Conservation (phyloP, 2,888 invertebrate genomes). For the Rhabditophanes sp. region DNA sequence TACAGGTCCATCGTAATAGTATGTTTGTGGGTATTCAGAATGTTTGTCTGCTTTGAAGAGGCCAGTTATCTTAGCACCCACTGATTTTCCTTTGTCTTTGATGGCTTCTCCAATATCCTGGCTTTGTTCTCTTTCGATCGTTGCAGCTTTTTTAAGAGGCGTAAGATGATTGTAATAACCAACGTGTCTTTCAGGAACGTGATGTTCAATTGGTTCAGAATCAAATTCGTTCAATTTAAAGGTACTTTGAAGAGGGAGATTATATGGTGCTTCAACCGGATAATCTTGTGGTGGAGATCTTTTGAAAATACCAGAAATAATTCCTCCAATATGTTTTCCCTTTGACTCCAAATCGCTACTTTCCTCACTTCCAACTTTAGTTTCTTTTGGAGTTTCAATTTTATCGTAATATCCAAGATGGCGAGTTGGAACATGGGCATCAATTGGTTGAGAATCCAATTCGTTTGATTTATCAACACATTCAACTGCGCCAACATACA, state of each 20-base stretch:
- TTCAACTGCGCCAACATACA: too few species aligned
- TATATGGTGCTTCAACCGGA: conserved; percentile 11
- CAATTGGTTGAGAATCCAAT: conserved; percentile 7
- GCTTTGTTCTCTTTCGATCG: conserved; percentile 15
- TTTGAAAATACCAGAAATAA: conserved; percentile 9
- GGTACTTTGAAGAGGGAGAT: conserved; percentile 10
- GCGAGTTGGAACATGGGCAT: conserved; percentile 10
- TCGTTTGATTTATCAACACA: conserved; percentile 1
- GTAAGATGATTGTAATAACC: conserved; percentile 8
- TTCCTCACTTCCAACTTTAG: neutral
- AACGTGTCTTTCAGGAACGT: conserved; percentile 11
- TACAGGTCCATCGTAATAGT: conserved; percentile 15
- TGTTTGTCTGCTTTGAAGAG: conserved; percentile 17
- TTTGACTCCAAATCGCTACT: too few species aligned
- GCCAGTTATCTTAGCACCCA: conserved; percentile 9
- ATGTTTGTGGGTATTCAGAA: conserved; percentile 15
- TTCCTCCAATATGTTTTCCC: conserved; percentile 9
- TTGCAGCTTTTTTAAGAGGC: neutral
- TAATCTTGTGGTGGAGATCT: conserved; percentile 12
- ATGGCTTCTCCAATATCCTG: conserved; percentile 9
- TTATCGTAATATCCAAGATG: conserved; percentile 11
- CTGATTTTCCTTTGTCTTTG: conserved; percentile 6
- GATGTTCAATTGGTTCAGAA: conserved; percentile 10
- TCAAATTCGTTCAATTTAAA: conserved; percentile 10
- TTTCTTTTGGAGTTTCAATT: too few species aligned